Evolutionary conservation across 2,113 vertebrate genomes (phyloP), one percentile per base, ranked within the genome.

Genomic region (Falco punctatus): DNA sequence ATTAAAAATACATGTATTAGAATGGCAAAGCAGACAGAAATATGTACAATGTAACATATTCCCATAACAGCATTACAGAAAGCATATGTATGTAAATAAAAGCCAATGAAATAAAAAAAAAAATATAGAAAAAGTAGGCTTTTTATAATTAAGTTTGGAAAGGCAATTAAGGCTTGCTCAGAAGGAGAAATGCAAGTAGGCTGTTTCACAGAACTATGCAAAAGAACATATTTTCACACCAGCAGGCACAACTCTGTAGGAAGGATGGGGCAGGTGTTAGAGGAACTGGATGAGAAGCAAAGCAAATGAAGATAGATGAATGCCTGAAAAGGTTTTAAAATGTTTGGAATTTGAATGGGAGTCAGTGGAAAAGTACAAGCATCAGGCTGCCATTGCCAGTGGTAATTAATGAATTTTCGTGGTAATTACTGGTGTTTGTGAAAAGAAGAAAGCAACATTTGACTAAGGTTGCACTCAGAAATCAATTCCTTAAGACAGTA

Each of bases 311-410:
- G 86, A 95, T 20, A 94, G 61, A 86, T 84, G 65, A 94, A 86
- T 64, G 30, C 69, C 81, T 96, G 83, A 96, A 96, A 96, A 95
- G 65, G 51, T 84, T 96, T 91, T 70, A 81, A 90, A 94, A 94
- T 92, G 65, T 79, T 71, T 93, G 77, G 52, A 93, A 88, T 93
- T 81, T 86, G 65, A 93, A 96, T 69, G 20, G 55, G 23, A 93
- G 30, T 80, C 55, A 70, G n/a, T 35, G 52, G 52, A 96, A 91
- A 93, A 71, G 69, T 79, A 81, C 2, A 0, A 84, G 35, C 21
- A 91, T 65, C 33, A 54, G 26, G n/a, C 52, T 94, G 64, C 52
- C 57, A 80, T 67, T 71, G 58, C 49, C 48, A 57, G 42, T 38
- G 10, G n/a, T 52, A 81, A 74, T 77, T 81, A 87, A 54, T 30